Percentiles rank a stretch among this genome's conserved stretches.
Evolutionary conservation across 92 coral and sea anemone genomes (phyloP).

Genomic region (Epizoanthus scotinus): DNA sequence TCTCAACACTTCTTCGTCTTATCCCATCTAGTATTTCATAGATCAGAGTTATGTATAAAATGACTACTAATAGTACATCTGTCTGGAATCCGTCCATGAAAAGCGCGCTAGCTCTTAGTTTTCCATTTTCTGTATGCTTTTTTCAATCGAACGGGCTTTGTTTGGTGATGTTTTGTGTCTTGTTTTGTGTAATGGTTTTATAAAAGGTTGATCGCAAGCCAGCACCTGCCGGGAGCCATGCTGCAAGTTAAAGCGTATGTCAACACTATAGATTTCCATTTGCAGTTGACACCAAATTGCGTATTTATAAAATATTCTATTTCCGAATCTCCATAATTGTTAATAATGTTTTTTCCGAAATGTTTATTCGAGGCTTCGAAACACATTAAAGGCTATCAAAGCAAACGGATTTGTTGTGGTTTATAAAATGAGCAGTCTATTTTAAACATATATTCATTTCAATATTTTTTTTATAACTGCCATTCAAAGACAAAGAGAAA

Average conservation of each 20-base stretch:
- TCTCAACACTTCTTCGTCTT: slow-evolving; percentile 39
- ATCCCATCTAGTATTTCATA: slow-evolving; percentile 60
- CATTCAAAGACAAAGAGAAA: no score
- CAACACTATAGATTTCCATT: background rate
- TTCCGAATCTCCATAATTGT: background rate
- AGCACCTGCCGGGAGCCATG: background rate
- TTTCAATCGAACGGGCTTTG: background rate
- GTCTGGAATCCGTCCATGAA: slow-evolving; percentile 63
- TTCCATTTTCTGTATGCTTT: no score
- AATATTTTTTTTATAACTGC: no score
- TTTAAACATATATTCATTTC: no score
- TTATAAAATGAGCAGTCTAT: no score
- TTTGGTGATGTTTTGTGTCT: background rate
- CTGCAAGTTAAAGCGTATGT: background rate
- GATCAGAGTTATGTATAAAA: slow-evolving; percentile 60
- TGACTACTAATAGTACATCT: slow-evolving; percentile 53
- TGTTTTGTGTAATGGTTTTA: background rate
- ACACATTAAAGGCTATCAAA: no score
- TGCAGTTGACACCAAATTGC: background rate
- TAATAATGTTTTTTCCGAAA: background rate
- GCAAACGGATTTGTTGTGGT: no score
- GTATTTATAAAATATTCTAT: background rate
- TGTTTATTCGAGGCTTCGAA: no score
- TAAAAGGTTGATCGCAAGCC: background rate
- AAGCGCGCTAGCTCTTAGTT: background rate